Evolutionary conservation across 1,140 invertebrate genomes (phyloP), one percentile per base, ranked within the genome.

Genomic region (Hypsibius dujardini): DNA sequence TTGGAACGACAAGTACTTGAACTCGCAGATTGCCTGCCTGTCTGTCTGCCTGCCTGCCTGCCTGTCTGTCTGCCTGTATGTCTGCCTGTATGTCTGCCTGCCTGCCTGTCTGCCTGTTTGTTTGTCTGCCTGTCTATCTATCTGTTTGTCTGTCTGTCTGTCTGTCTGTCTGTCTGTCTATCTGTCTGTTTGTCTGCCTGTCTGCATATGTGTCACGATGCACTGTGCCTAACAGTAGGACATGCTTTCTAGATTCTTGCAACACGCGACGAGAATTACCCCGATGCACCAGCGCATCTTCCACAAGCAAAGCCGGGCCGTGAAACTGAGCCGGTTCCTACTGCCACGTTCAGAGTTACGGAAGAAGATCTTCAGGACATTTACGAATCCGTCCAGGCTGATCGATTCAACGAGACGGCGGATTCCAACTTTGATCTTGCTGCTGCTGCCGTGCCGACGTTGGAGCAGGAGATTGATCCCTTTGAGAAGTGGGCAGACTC

Each of bases 361-460:
- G 62, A 67, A 42, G 62, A 67, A 14, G 62, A 67, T 14, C 62
- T 67, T 7, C 62, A 67, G 62, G 62, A 67, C 3, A 3, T 42
- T 3, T 67, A 67, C 62, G 62, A 14, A 7, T 14, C 3, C 62
- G 45, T 67, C 7, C 62, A 67, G 45, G n/a, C 7, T 7, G 7
- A 67, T 7, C 7, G 3, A 42, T 14, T 14, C 7, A 42, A 7
- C 12, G 62, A 14, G 7, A 42, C 62, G 42, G 42, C 62, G 45
- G 3, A 3, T 3, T 7, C 62, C 62, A 42, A 67, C 7, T 12
- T 14, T 3, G 7, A n/a, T 56, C 7, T 7, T 7, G 7, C 50
- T n/a, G n/a, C 7, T 56, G 50, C 50, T 7, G 7, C 7, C 50
- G 7, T n/a, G 50, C 7, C 7, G 7, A 56, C 7, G n/a, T 7